Conservation (phyloP, 53 echinoderm and acorn worm species). For the Actinopyga echinites region DNA sequence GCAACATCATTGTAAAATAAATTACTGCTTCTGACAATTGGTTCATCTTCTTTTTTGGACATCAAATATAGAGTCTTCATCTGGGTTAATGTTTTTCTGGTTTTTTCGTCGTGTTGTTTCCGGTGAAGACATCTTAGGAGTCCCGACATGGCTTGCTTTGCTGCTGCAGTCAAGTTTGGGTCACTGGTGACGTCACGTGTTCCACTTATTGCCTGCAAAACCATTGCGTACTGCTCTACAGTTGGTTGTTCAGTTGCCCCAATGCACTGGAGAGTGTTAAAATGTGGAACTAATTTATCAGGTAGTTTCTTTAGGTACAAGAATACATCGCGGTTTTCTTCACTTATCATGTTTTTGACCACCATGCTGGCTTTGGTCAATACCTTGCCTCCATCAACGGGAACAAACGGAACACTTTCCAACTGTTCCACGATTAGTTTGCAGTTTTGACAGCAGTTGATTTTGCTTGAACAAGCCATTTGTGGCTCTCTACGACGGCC, state of each 20-base stretch:
- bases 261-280: constrained; percentile 1
- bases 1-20: constrained; percentile 32
- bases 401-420: background rate
- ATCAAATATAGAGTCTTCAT: constrained; percentile 28
- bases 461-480: background rate
- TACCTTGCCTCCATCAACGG: background rate
- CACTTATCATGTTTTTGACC: background rate
- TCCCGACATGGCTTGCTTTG: constrained; percentile 19
- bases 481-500: background rate
- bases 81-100: background rate
- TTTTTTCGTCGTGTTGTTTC: background rate
- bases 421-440: background rate
- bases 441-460: background rate
- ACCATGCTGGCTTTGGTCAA: constrained; percentile 6
- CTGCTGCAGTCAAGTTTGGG: constrained; percentile 30
- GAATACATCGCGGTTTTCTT: constrained; percentile 12
- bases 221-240: constrained; percentile 43
- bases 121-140: constrained; percentile 11
- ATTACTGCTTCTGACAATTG: constrained; percentile 12
- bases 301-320: constrained; percentile 38
- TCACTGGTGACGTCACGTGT: background rate
- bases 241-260: constrained; percentile 52
- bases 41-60: background rate
- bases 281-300: constrained; percentile 26
- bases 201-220: constrained; percentile 14